Percentiles rank a stretch among this genome's conserved stretches.
Conservation (phyloP, 2,888 invertebrate genomes). For the Candidula unifasciata region DNA sequence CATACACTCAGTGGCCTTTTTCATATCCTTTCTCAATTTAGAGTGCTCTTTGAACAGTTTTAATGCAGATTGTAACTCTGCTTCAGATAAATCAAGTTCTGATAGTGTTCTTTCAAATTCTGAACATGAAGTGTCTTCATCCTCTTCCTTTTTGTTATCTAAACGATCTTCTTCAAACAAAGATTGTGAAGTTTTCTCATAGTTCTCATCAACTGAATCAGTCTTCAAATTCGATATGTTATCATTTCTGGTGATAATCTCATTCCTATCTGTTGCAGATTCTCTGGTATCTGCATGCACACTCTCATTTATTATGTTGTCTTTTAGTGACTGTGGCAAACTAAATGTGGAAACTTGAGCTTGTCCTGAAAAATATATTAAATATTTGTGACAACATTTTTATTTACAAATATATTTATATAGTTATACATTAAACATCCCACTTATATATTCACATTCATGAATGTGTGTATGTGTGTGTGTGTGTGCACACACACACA, state of each 20-base stretch:
- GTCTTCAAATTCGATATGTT: not conserved
- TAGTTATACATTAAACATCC: not conserved
- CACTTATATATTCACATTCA: not conserved
- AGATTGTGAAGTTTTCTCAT: not conserved
- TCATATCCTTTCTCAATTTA: not conserved
- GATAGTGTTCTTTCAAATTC: not conserved
- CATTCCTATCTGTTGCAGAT: not conserved
- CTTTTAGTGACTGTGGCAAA: not conserved
- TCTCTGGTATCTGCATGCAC: not conserved
- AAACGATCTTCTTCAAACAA: not conserved
- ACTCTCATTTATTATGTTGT: not conserved
- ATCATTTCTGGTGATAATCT: not conserved
- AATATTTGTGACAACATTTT: not conserved
- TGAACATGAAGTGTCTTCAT: not conserved
- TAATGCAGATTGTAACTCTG: not conserved
- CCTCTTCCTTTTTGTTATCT: not conserved
- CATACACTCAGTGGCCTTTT: not conserved
- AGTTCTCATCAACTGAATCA: not conserved
- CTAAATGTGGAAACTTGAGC: not conserved
- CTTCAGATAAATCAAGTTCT: not conserved
- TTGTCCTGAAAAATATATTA: not conserved
- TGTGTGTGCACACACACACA: not conserved
- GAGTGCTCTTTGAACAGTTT: slow-evolving; percentile 8
- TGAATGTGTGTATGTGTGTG: not conserved
- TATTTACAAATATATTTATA: not conserved